A percentile compares a stretch with the other conserved stretches of the same genome.
phyloP scores from a whole-genome alignment of 2,113 vertebrate species.

The Sminthopsis crassicaudata region DNA sequence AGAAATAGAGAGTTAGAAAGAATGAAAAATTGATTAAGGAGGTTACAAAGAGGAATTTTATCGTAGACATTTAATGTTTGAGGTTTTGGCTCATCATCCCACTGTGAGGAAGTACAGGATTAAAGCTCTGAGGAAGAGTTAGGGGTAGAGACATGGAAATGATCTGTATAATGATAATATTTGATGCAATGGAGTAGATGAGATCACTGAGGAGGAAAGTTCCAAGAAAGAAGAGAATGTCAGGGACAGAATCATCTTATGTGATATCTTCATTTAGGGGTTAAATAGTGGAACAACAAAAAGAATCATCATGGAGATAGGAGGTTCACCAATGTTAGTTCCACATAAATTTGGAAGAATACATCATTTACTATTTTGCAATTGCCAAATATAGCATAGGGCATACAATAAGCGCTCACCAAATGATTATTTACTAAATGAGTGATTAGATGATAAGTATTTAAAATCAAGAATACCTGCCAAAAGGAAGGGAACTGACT shows the following conservation, averaged over 20 bases:
- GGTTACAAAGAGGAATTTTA: neutral
- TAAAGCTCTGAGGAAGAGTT: neutral
- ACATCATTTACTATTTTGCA: neutral
- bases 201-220: neutral
- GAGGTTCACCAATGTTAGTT: neutral
- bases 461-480: slow-evolving; percentile 23
- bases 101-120: neutral
- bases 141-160: neutral
- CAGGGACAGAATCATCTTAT: neutral
- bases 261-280: neutral
- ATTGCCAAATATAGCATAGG: neutral
- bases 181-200: neutral
- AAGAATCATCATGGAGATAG: neutral
- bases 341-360: neutral
- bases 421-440: neutral
- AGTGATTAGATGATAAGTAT: neutral
- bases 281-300: neutral
- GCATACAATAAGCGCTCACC: neutral
- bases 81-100: neutral
- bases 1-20: neutral
- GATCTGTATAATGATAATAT: neutral
- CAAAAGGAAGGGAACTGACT: slow-evolving; percentile 3
- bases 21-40: neutral
- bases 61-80: neutral
- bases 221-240: neutral